Base-by-base conservation (phyloP, 53 echinoderm and acorn worm genomes). In the Henricia sp. region DNA sequence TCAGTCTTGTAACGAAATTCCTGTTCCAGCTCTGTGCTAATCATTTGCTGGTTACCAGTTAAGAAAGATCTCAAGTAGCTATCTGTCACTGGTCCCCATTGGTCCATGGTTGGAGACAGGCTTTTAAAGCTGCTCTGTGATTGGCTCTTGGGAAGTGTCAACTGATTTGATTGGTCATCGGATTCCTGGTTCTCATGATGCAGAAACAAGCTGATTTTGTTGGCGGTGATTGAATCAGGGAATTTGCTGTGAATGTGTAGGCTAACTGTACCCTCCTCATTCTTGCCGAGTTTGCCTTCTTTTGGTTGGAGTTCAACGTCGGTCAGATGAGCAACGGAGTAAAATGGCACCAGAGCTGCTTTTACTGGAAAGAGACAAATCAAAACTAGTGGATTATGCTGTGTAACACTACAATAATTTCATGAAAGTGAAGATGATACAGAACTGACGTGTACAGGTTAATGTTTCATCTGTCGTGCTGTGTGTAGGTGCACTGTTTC, bases 111-210 rank as follows among this genome's bases (percentile, higher is more conserved):
- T 1, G 84, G 71, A 35, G 84, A 84, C 11, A 68, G 82, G 34
- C 86, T 86, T 55, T 83, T 78, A 58, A 90, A 72, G 85, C 90
- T 90, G 80, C 85, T 80, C 85, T 90, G 90, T 38, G 90, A 90
- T 72, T 78, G 90, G 85, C 90, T 90, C 85, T 90, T 90, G 5
- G 80, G 80, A 64, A 80, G 42, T 8, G 80, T 33, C 33, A 80
- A 64, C 43, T 80, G 80, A 64, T 80, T 64, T 11, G 80, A 64
- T 50, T 80, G 80, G 80, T 80, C 80, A 10, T 80, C 80, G 54
- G 51, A 83, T 48, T 70, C 86, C 46, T 26, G 53, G 35, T 24
- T 27, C 70, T 85, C 84, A 37, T 82, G 83, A 52, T 91, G 84
- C 52, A 99, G 73, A 29, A 80, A 72, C 17, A 99, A 78, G 20